These are phyloP conservation scores for Coptodon rendalli DNA, from an alignment of 2,113 vertebrate genomes.

Conservation along the genomic window DNA sequence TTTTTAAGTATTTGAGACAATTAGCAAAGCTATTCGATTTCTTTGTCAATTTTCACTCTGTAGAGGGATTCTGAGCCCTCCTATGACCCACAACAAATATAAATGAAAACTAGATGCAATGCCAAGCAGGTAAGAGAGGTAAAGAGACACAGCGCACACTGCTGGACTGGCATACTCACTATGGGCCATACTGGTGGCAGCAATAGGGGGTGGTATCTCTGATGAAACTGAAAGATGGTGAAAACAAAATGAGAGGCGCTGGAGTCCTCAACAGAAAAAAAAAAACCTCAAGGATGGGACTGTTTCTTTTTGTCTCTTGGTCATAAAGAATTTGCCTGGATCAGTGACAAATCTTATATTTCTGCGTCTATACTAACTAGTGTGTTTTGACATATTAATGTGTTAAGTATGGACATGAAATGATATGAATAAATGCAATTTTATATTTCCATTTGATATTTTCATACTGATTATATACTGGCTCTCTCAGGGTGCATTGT, in stretches of 20 bases:
- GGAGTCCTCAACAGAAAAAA: background rate
- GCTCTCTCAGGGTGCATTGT: background rate
- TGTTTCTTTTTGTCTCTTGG: background rate
- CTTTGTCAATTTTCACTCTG: background rate
- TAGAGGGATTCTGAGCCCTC: background rate
- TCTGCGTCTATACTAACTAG: background rate
- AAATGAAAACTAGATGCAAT: background rate
- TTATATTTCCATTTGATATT: background rate
- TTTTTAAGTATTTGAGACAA: background rate
- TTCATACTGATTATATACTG: background rate
- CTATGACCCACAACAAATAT: background rate
- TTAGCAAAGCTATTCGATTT: background rate
- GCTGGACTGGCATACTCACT: constrained; percentile 73
- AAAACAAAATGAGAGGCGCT: constrained; percentile 59
- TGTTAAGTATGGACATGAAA: background rate
- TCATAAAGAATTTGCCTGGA: background rate
- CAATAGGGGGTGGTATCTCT: constrained; percentile 57
- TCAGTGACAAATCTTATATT: background rate
- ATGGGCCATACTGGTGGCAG: constrained; percentile 60
- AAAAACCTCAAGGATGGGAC: fast-evolving
- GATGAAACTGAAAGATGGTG: constrained; percentile 73
- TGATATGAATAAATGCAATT: background rate
- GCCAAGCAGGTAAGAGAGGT: constrained; percentile 16
- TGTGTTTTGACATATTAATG: background rate
- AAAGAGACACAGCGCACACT: constrained; percentile 54